Conservation (phyloP, 2,797 vertebrate species). For the Tauraco hartlaubi region DNA sequence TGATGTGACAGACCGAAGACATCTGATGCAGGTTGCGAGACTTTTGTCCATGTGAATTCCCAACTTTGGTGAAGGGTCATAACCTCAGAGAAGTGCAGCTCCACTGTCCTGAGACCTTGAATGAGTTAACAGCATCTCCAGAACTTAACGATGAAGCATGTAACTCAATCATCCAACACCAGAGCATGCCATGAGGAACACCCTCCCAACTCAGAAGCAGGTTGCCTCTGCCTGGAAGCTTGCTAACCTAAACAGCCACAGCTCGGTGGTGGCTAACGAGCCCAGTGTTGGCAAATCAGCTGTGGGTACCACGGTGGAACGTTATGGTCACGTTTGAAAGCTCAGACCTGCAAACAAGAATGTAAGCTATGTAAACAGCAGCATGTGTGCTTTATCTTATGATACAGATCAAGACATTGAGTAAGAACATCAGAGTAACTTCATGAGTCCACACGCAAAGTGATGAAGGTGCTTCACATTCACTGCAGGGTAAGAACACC, state of each 20-base stretch:
- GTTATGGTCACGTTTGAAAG: background rate
- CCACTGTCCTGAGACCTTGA: background rate
- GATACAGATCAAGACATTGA: background rate
- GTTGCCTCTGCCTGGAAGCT: background rate
- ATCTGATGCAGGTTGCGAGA: background rate
- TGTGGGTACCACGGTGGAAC: background rate
- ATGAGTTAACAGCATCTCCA: background rate
- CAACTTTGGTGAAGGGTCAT: background rate
- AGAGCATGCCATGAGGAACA: background rate
- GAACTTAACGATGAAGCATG: background rate
- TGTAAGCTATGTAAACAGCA: background rate
- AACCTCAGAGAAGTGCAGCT: background rate
- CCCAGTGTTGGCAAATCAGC: background rate
- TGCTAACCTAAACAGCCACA: background rate
- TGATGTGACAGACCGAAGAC: background rate
- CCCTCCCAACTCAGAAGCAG: background rate
- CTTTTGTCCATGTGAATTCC: background rate
- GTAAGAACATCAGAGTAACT: background rate
- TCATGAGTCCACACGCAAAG: background rate
- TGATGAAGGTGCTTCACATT: background rate
- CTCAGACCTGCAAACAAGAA: background rate
- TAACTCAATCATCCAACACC: rapidly evolving
- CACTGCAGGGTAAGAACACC: background rate
- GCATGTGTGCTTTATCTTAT: background rate
- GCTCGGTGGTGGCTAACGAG: background rate